Evolutionary conservation across 2,113 vertebrate genomes (phyloP), one percentile per base, ranked within the genome.

Genomic region (Haplochromis vanheusdeni): DNA sequence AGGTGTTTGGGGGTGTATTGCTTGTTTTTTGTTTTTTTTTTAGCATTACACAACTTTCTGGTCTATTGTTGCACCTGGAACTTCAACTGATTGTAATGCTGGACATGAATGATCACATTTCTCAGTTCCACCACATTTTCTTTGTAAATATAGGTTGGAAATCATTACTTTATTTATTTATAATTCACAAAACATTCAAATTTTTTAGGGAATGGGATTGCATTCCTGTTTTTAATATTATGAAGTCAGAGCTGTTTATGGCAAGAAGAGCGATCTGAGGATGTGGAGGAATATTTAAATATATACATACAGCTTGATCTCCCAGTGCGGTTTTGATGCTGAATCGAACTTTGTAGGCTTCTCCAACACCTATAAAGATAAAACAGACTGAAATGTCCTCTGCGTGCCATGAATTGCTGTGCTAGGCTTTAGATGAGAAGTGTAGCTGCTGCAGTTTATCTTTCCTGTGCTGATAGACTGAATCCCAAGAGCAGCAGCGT

Each of bases 281-380:
- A 33, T 52, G 37, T 23, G 14, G 16, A 62, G 31, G 73, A 80
- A 80, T 79, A 47, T 86, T 51, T 26, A 65, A 54, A 60, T 42
- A 19, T 19, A 58, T 87, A 92, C 98, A 91, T 97, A 99, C 98
- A 82, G 98, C 98, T 23, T 98, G 49, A 26, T 97, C 91, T 94
- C 97, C 97, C 90, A 99, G 96, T 89, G 97, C 98, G 54, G 94
- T 96, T 94, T 94, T 97, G 94, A 99, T 96, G 95, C 98, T 99
- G 91, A 99, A 94, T 85, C 98, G 97, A 65, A 99, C 98, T 96
- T 98, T 97, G 95, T 97, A 97, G 88, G 96, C 97, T 83, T 97
- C 91, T 86, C 96, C 89, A 89, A 90, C 94, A 93, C 84, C 98
- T 99, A 35, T n/a, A 81, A 94, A 87, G 89, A 94, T 87, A 94